phyloP scores from a whole-genome alignment of 2,888 invertebrate genomes.

The Chalcosyrphus nemorum region DNA sequence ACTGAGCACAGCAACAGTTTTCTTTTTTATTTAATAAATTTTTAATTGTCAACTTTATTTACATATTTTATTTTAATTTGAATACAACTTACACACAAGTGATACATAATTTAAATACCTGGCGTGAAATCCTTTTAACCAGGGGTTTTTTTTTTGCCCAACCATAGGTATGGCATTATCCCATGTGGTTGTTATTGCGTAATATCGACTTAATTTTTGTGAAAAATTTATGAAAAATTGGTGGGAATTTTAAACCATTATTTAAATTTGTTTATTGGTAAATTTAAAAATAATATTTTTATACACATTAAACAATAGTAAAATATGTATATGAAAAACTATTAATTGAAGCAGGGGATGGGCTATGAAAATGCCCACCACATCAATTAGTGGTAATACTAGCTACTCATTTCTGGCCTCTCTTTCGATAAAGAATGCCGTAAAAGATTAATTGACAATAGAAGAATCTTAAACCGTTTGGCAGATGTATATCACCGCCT shows the following conservation, averaged over 20 bases:
- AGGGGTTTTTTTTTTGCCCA: not conserved
- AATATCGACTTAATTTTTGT: conserved; percentile 25
- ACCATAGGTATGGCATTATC: not conserved
- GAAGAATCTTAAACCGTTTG: too few relatives aligned
- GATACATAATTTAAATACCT: conserved; percentile 21
- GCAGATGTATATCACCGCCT: too few relatives aligned
- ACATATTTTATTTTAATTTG: conserved; percentile 42
- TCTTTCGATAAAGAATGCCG: too few relatives aligned
- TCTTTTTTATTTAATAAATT: conserved; percentile 49
- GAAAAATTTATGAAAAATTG: not conserved
- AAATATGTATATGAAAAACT: too few relatives aligned
- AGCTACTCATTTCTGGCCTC: too few relatives aligned
- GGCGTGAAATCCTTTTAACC: conserved; percentile 27
- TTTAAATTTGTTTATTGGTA: not conserved
- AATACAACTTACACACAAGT: not conserved
- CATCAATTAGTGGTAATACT: too few relatives aligned
- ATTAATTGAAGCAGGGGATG: too few relatives aligned
- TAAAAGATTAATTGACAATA: too few relatives aligned
- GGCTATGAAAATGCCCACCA: too few relatives aligned
- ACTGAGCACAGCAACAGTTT: conserved; percentile 43
- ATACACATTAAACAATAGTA: not conserved
- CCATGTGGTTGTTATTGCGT: conserved; percentile 32
- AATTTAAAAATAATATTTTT: conserved; percentile 27
- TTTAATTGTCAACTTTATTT: conserved; percentile 60
- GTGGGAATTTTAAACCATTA: not conserved